A percentile compares a stretch with the other conserved stretches of the same genome.
Conservation (phyloP, 2,888 invertebrate genomes). For the Conus canariensis region DNA sequence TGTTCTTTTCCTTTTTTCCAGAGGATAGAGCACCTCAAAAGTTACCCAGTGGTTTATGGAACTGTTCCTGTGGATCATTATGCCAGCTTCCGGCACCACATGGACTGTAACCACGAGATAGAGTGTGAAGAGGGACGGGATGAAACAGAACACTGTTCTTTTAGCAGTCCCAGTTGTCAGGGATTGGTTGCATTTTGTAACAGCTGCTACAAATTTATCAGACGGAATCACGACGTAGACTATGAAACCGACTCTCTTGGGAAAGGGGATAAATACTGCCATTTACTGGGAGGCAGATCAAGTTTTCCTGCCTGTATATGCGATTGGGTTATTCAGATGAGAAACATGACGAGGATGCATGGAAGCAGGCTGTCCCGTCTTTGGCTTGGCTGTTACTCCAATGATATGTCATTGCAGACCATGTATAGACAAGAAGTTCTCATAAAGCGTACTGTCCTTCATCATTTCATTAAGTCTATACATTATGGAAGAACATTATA, state of each 20-base stretch:
- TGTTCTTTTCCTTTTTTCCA: too few species aligned
- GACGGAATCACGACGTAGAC: too few species aligned
- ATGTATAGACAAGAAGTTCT: not conserved
- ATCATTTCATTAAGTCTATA: not conserved
- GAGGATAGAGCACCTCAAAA: not conserved
- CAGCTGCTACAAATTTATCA: not conserved
- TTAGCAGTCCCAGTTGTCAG: not conserved
- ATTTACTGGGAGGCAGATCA: too few species aligned
- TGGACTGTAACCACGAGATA: slow-evolving; percentile 16
- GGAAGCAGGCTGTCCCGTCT: too few species aligned
- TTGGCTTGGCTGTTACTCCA: too few species aligned
- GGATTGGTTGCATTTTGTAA: not conserved
- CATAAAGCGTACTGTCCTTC: not conserved
- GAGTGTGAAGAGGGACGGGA: slow-evolving; percentile 26
- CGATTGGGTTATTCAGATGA: too few species aligned
- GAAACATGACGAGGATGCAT: too few species aligned
- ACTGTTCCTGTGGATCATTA: slow-evolving; percentile 24
- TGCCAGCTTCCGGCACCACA: slow-evolving; percentile 23
- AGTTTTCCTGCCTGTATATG: too few species aligned
- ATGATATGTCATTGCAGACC: not conserved
- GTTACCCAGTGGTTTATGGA: not conserved
- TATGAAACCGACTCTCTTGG: too few species aligned
- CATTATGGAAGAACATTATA: too few species aligned
- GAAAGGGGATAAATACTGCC: too few species aligned
- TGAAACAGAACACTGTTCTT: slow-evolving; percentile 17